phyloP scores from a whole-genome alignment of 2,888 invertebrate genomes.

The Thera britannica region DNA sequence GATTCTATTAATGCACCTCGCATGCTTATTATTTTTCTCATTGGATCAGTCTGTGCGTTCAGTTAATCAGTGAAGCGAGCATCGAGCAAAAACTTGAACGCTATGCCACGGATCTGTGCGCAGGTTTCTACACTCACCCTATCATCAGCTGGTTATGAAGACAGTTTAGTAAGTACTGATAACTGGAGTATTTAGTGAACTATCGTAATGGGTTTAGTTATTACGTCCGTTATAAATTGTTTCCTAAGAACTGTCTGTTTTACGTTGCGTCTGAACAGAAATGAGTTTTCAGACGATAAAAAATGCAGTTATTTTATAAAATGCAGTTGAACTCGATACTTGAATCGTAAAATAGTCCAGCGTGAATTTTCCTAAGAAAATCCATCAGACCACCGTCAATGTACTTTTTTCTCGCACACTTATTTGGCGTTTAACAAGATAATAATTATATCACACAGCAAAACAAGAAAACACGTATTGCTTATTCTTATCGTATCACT shows the following conservation, averaged over 20 bases:
- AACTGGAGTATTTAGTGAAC: slow-evolving; percentile 23
- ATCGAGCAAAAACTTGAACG: slow-evolving; percentile 37
- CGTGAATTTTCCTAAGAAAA: no score
- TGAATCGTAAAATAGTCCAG: no score
- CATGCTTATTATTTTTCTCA: slow-evolving; percentile 2
- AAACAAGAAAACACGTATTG: no score
- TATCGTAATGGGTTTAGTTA: slow-evolving; percentile 19
- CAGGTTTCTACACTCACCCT: slow-evolving; percentile 22
- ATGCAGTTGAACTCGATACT: no score
- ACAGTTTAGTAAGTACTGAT: slow-evolving; percentile 25
- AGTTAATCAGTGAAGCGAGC: slow-evolving; percentile 30
- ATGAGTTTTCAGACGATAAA: not conserved
- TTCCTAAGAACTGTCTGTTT: not conserved
- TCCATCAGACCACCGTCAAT: no score
- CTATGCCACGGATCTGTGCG: slow-evolving; percentile 35
- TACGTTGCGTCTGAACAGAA: not conserved
- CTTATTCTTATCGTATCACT: no score
- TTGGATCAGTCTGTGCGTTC: slow-evolving; percentile 30
- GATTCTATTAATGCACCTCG: not conserved
- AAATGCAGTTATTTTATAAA: not conserved
- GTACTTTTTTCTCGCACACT: no score
- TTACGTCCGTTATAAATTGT: not conserved
- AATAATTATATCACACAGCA: no score
- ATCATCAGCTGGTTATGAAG: slow-evolving; percentile 32
- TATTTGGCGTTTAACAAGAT: no score